A percentile compares a stretch with the other conserved stretches of the same genome.
Conservation (phyloP, 2,113 vertebrate genomes). For the Ia io region DNA sequence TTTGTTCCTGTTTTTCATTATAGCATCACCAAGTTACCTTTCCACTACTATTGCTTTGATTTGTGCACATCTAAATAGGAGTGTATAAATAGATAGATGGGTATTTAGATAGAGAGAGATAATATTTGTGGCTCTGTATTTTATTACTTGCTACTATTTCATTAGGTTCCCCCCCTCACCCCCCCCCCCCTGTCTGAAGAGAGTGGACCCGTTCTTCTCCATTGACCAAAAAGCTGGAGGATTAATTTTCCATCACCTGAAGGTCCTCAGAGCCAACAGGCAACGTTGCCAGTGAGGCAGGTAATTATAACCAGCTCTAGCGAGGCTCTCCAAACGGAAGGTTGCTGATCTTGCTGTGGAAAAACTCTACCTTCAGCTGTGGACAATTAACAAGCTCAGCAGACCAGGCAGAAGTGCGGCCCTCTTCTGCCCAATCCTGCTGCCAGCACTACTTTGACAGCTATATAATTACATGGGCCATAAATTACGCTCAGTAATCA, state of each 20-base stretch:
- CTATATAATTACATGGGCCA: constrained; percentile 79
- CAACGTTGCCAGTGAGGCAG: constrained; percentile 27
- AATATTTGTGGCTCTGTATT: not conserved
- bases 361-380: constrained; percentile 64
- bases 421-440: constrained; percentile 39
- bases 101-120: not conserved
- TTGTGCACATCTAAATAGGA: not conserved
- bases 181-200: not conserved
- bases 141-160: not conserved
- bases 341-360: constrained; percentile 57
- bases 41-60: not conserved
- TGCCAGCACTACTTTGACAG: constrained; percentile 74
- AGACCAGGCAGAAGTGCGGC: constrained; percentile 59
- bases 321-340: constrained; percentile 37
- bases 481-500: constrained; percentile 78
- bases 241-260: constrained; percentile 46
- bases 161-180: accelerated
- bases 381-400: constrained; percentile 74
- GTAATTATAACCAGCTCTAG: constrained; percentile 64
- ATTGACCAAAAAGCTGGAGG: not conserved
- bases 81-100: not conserved
- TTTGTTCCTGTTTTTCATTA: not conserved
- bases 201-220: not conserved
- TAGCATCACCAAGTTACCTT: not conserved
- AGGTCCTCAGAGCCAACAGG: not conserved